Evolutionary conservation across 2,113 vertebrate species (phyloP).

Genomic region (Lycaon pictus): DNA sequence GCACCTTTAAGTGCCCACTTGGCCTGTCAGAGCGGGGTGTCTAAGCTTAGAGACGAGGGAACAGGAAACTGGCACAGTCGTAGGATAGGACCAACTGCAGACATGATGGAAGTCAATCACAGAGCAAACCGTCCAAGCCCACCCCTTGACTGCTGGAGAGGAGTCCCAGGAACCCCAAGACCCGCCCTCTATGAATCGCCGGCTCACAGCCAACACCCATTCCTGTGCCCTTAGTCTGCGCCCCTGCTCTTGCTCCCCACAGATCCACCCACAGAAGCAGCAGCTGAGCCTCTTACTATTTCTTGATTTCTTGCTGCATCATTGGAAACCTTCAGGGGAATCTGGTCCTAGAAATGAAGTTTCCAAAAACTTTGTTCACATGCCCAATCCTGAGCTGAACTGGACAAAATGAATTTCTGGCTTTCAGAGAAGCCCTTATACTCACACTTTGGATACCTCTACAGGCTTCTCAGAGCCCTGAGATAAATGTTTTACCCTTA

Average conservation of each 20-base stretch:
- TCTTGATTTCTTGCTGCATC: background rate
- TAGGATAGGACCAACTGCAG: background rate
- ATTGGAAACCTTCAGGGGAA: background rate
- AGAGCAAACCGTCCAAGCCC: background rate
- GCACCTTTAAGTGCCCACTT: background rate
- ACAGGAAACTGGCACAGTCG: background rate
- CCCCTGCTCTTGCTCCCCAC: background rate
- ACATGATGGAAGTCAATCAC: background rate
- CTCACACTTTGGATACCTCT: background rate
- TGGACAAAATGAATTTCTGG: background rate
- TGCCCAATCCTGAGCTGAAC: background rate
- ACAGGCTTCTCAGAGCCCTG: background rate
- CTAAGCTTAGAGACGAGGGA: background rate
- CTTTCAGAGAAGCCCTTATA: background rate
- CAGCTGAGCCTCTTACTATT: background rate
- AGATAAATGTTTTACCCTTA: background rate
- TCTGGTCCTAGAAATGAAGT: background rate
- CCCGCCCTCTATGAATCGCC: accelerated
- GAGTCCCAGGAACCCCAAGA: accelerated
- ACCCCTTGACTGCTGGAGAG: background rate
- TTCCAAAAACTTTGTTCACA: background rate
- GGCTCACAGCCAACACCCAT: background rate
- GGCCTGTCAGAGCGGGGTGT: background rate
- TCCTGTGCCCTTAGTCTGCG: background rate
- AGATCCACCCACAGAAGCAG: background rate